phyloP scores from a whole-genome alignment of 2,113 vertebrate species.

The Neogobius melanostomus region DNA sequence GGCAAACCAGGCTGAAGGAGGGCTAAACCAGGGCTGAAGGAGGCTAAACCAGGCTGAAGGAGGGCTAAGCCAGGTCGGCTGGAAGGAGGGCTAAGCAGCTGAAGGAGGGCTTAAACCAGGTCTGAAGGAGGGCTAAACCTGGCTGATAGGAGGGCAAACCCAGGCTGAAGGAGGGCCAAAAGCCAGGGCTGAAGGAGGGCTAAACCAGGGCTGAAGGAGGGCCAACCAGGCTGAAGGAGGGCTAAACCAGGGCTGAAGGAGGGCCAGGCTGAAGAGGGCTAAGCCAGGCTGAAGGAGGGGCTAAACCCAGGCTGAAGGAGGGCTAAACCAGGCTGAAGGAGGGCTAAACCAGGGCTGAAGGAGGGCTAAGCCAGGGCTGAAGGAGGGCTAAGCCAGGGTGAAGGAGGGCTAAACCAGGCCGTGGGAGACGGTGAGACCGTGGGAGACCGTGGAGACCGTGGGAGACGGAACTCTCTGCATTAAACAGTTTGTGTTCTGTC shows the following conservation, averaged over 20 bases:
- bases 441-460: too few species aligned
- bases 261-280: not conserved
- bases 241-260: not conserved
- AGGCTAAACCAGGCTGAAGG: not conserved
- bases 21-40: not conserved
- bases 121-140: not conserved
- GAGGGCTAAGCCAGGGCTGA: too few species aligned
- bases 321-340: not conserved
- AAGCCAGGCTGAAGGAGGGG: not conserved
- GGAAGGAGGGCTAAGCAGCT: not conserved
- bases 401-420: too few species aligned
- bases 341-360: too few species aligned
- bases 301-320: not conserved
- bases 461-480: too few species aligned
- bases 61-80: not conserved
- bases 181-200: not conserved
- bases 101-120: not conserved
- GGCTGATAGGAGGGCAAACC: not conserved
- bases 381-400: too few species aligned
- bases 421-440: too few species aligned
- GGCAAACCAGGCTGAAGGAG: not conserved
- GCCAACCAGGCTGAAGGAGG: not conserved
- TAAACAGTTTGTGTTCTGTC: too few species aligned
- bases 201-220: not conserved
- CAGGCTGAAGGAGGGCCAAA: not conserved